Base-by-base conservation (phyloP, 2,797 vertebrate species). In the Sebastes variabilis region DNA sequence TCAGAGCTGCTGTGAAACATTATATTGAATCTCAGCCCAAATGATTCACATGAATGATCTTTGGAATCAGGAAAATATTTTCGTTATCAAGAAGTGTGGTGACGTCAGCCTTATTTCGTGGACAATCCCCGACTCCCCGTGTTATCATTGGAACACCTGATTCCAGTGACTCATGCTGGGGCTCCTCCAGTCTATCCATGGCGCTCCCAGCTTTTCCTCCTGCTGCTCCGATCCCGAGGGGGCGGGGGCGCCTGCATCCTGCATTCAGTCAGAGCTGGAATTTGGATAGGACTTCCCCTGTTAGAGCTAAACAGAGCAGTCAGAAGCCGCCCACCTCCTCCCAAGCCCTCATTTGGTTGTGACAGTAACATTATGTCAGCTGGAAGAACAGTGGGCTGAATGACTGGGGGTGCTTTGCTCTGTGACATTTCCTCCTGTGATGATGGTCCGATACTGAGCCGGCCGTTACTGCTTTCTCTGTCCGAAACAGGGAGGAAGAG, bases 381-480 rank as follows among this genome's bases (percentile, higher is more conserved):
- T 87, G 82, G 77, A 87, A 72, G 89, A 88, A 83, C 74, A 88
- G 88, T 85, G 89, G 84, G 83, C 71, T 79, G 87, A 89, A 83
- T 80, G 90, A 87, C 71, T 83, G 84, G 49, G 81, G 84, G 68
- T 76, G 82, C 79, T 87, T 87, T 90, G 49, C 88, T 82, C 60
- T 87, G 83, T 95, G 93, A 93, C 86, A 95, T 95, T 96, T 96
- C 94, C 94, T 92, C 49, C 76, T 92, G 77, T 61, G 87, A 87
- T 89, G 82, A 71, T 76, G 80, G 27, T 92, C 59, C 68, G 91
- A 93, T 94, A 91, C 49, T n/a, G 82, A 77, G 32, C 67, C 52
- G n/a, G 60, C 30, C 24, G 6, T 79, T 72, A 32, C 42, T 77
- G 66, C 75, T 88, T 81, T 87, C 81, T 84, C 82, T 78, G 71